Evolutionary conservation across 2,797 vertebrate genomes (phyloP), one percentile per base, ranked within the genome.

Genomic region (Sebastes ruberrimus): DNA sequence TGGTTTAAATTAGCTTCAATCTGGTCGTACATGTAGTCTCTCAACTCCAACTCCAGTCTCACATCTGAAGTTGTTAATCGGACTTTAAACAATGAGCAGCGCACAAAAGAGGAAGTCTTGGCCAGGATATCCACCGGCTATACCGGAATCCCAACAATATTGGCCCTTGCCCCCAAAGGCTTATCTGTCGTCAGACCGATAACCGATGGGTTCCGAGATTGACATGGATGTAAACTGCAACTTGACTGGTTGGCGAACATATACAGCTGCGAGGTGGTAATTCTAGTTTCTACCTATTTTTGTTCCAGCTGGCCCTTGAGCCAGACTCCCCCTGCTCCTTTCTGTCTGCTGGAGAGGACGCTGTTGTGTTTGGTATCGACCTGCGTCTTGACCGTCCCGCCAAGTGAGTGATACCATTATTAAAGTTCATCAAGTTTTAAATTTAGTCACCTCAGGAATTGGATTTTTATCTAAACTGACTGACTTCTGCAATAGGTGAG

Each of bases 241-340:
- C 62, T 52, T 52, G 22, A 42, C 62, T 25, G 22, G 33, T 8
- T 52, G 18, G 42, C 0, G 2, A 6, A n/a, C 42, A 10, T 25
- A 52, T 30, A 5, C 25, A 30, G 1, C 11, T 16, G 10, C 25
- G 4, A 52, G 27, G 42, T 8, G 20, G 10, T 67, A n/a, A 30
- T 52, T 52, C 5, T 49, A 30, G 6, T 67, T 60, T 33, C 46
- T n/a, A 5, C 32, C 11, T 18, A 2, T 68, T 75, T 60, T 71
- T 13, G 10, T 53, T 76, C 18, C 42, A 99, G 98, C 94, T 99
- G 93, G 98, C 98, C 11, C 96, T 99, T 62, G 97, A 99, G 84
- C 98, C 98, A 38, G 98, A 99, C 85, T 99, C 98, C 0, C 98
- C 98, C 13, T 99, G 97, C 94, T 98, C 96, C 56, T 99, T 99